Percentiles rank a stretch among this genome's conserved stretches.
Evolutionary conservation across 2,113 vertebrate species (phyloP).

Genomic region (Craseonycteris thonglongyai): DNA sequence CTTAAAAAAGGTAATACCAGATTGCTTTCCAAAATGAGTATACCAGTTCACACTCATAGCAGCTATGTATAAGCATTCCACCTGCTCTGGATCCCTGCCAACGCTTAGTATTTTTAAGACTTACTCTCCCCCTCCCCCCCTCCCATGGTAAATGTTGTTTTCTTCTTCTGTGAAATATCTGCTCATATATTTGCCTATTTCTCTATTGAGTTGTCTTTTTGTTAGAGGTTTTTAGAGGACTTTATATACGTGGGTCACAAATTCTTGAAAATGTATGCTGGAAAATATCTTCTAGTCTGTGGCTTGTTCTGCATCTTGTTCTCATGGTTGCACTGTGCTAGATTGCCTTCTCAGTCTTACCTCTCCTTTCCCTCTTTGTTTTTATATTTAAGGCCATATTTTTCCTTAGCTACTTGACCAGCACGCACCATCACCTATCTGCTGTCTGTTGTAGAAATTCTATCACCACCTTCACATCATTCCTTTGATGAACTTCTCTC

Average conservation of each 20-base stretch:
- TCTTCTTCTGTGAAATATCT: not conserved
- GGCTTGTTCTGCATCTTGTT: not conserved
- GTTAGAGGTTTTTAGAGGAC: not conserved
- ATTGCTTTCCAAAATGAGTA: not conserved
- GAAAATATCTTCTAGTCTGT: not conserved
- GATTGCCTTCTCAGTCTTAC: not conserved
- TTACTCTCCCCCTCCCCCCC: too few species aligned
- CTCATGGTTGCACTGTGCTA: fast-evolving
- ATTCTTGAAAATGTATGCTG: not conserved
- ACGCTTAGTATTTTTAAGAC: not conserved
- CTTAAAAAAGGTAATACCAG: not conserved
- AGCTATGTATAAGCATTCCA: too few species aligned
- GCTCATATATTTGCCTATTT: not conserved
- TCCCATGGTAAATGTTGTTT: not conserved
- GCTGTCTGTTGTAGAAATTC: not conserved
- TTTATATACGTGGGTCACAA: not conserved
- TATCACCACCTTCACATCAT: not conserved
- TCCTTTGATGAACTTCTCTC: not conserved
- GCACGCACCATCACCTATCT: not conserved
- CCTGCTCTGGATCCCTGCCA: not conserved
- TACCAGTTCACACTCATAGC: too few species aligned
- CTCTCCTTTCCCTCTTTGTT: not conserved
- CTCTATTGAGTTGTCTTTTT: not conserved
- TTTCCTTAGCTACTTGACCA: not conserved
- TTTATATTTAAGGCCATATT: not conserved